Evolutionary conservation across 2,797 vertebrate species (phyloP).

Genomic region (Lates japonicus): DNA sequence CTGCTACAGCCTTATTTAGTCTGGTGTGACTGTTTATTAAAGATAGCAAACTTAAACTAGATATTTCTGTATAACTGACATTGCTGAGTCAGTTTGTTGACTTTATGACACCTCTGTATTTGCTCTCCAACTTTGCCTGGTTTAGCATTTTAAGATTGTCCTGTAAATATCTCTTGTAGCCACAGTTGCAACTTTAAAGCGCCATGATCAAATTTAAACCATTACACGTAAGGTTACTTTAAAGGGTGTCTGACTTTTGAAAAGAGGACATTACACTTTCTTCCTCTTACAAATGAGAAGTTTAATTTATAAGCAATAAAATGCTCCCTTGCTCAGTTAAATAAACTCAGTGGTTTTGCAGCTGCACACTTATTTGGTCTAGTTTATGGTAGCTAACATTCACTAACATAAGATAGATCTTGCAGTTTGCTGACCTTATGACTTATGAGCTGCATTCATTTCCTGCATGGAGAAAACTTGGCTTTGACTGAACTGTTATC

Average conservation of each 20-base stretch:
- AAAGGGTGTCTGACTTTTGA: not conserved
- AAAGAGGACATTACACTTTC: slow-evolving; percentile 12
- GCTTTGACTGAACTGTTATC: slow-evolving; percentile 3
- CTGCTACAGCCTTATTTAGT: no score
- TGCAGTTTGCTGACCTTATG: not conserved
- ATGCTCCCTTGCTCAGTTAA: not conserved
- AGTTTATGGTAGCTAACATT: not conserved
- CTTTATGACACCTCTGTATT: no score
- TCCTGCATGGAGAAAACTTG: slow-evolving; percentile 3
- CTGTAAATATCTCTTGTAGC: no score
- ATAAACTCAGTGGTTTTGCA: not conserved
- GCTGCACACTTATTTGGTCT: not conserved
- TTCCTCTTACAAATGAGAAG: slow-evolving; percentile 4
- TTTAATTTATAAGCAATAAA: slow-evolving; percentile 14
- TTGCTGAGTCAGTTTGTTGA: no score
- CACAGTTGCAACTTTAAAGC: no score
- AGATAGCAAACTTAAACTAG: no score
- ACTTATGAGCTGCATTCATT: not conserved
- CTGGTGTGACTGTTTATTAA: no score
- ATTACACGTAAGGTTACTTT: not conserved
- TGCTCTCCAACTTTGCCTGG: no score
- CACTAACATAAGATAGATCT: not conserved
- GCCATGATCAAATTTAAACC: slow-evolving; percentile 13
- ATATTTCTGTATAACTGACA: no score
- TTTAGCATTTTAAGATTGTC: no score